Conservation (phyloP, 2,888 invertebrate species). For the Cerceris rybyensis region DNA sequence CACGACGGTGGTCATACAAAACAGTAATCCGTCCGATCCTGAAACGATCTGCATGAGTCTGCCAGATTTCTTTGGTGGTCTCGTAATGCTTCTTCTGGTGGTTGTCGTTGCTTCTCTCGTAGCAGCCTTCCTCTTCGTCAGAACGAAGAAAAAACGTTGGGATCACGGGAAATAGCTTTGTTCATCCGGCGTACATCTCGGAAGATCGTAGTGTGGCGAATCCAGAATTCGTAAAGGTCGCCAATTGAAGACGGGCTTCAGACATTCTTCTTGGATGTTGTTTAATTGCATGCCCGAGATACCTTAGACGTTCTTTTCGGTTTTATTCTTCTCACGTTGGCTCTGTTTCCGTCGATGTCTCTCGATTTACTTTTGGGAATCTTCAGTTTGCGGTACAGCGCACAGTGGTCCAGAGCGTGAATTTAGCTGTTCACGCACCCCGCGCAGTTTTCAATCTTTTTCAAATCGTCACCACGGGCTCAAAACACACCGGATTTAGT, state of each 20-base stretch:
- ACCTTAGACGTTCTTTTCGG: slow-evolving; percentile 52
- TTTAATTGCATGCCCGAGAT: slow-evolving; percentile 33
- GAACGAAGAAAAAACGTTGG: slow-evolving; percentile 89
- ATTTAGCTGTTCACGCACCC: too few relatives aligned
- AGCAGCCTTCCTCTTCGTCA: slow-evolving; percentile 95
- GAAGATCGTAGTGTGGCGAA: slow-evolving; percentile 85
- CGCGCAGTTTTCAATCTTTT: too few relatives aligned
- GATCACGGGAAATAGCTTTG: slow-evolving; percentile 85
- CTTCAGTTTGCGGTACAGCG: not conserved
- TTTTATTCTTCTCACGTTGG: not conserved
- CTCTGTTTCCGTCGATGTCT: too few relatives aligned
- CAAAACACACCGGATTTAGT: too few relatives aligned
- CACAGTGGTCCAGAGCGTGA: too few relatives aligned
- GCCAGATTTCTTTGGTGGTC: slow-evolving; percentile 95
- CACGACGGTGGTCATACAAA: slow-evolving; percentile 92
- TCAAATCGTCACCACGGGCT: too few relatives aligned
- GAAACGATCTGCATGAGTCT: slow-evolving; percentile 97
- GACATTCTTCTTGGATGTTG: slow-evolving; percentile 27
- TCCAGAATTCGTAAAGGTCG: slow-evolving; percentile 92
- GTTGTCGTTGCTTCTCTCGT: slow-evolving; percentile 95
- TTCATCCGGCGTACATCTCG: slow-evolving; percentile 86
- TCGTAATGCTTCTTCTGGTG: slow-evolving; percentile 94
- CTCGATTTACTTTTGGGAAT: not conserved
- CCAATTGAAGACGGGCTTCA: slow-evolving; percentile 83
- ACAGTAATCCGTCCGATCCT: slow-evolving; percentile 88